These are phyloP conservation scores for Pogoniulus pusillus DNA, from an alignment of 2,797 vertebrate genomes.

Conservation along the genomic window DNA sequence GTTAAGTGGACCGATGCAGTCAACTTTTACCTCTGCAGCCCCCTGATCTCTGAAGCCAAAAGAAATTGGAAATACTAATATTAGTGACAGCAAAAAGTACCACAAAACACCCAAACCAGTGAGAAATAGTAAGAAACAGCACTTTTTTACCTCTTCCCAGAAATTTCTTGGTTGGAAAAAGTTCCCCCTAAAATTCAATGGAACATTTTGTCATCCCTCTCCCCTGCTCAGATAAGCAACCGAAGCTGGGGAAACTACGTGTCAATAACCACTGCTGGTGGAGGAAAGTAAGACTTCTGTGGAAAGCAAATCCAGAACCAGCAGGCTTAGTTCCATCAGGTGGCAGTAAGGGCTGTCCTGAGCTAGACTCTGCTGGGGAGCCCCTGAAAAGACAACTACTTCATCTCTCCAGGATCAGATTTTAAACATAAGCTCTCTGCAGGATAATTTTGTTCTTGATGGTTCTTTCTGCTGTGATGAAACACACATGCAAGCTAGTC, in stretches of 20 bases:
- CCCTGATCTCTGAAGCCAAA: background rate
- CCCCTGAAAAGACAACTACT: background rate
- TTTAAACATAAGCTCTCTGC: background rate
- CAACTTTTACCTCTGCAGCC: background rate
- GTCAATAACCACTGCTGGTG: background rate
- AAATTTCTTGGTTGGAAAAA: background rate
- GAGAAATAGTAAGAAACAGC: background rate
- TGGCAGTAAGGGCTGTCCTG: background rate
- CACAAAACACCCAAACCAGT: background rate
- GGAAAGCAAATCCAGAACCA: background rate
- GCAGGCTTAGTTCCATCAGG: background rate
- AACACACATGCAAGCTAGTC: background rate
- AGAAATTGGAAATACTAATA: background rate
- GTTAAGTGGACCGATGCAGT: background rate
- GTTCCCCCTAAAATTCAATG: background rate
- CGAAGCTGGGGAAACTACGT: background rate
- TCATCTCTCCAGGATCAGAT: background rate
- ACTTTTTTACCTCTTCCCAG: background rate
- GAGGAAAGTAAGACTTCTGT: background rate
- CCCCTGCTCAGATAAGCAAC: background rate
- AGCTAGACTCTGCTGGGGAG: background rate
- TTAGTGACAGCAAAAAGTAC: background rate
- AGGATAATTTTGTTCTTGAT: background rate
- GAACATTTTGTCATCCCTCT: background rate
- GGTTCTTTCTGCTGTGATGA: fast-evolving